phyloP scores from a whole-genome alignment of 2,113 vertebrate genomes.

The Elephas maximus region DNA sequence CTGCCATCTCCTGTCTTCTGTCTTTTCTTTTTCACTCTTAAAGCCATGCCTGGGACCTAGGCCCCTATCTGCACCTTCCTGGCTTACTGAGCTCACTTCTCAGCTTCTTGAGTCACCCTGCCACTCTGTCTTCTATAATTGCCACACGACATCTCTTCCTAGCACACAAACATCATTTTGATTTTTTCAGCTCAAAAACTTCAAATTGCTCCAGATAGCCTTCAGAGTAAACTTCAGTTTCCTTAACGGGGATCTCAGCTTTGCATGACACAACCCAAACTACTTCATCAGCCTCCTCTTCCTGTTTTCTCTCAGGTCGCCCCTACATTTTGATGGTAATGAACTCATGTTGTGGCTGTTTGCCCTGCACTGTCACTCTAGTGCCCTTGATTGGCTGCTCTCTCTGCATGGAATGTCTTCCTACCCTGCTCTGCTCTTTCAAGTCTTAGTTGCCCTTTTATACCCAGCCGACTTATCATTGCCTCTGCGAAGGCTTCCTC shows the following conservation, averaged over 20 bases:
- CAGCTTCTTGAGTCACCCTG: background rate
- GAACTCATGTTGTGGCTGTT: background rate
- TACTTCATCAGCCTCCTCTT: background rate
- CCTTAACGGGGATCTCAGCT: background rate
- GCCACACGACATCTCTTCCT: background rate
- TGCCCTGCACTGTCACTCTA: background rate
- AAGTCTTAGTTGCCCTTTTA: slow-evolving; percentile 35
- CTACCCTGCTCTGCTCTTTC: background rate
- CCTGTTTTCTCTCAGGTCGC: background rate
- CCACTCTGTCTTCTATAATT: background rate
- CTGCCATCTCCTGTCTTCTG: background rate
- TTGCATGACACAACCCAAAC: background rate
- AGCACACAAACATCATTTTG: background rate
- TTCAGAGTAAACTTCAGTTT: background rate
- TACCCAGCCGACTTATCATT: background rate
- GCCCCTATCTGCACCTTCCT: background rate
- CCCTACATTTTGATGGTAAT: background rate
- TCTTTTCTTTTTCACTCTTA: background rate
- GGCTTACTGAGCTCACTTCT: background rate
- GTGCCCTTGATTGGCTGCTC: background rate
- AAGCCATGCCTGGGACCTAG: background rate
- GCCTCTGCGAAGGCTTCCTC: background rate
- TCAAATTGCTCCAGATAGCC: background rate
- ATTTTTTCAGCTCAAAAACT: background rate
- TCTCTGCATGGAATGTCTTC: background rate